A percentile compares a stretch with the other conserved stretches of the same genome.
phyloP scores from a whole-genome alignment of 1,140 invertebrate species.

The Zelostemma sp. region DNA sequence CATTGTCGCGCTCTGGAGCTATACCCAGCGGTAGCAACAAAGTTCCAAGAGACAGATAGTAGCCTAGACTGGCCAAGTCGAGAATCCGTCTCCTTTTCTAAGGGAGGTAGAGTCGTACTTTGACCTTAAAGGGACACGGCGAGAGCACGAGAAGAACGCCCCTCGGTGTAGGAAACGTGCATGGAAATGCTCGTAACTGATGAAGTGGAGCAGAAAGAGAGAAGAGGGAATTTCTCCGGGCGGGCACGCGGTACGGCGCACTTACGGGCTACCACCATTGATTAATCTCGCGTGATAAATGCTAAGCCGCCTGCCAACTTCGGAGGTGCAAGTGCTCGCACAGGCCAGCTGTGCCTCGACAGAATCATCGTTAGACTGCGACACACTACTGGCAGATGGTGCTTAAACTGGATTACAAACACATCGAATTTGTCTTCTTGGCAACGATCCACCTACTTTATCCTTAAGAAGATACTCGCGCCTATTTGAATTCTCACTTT shows the following conservation, averaged over 20 bases:
- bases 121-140: slow-evolving; percentile 22
- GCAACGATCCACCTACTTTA: slow-evolving; percentile 40
- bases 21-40: slow-evolving; percentile 30
- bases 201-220: slow-evolving; percentile 2
- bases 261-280: slow-evolving; percentile 23
- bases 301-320: slow-evolving; percentile 53
- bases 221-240: slow-evolving; percentile 21
- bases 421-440: slow-evolving; percentile 43
- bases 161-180: background rate
- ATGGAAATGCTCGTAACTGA: slow-evolving; percentile 1
- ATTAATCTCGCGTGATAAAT: slow-evolving; percentile 57
- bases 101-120: slow-evolving; percentile 23
- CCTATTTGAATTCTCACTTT: slow-evolving; percentile 37
- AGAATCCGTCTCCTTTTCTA: slow-evolving; percentile 39
- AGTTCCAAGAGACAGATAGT: slow-evolving; percentile 57
- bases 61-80: slow-evolving; percentile 50
- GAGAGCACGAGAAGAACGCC: slow-evolving; percentile 3
- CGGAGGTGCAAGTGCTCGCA: slow-evolving; percentile 39
- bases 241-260: slow-evolving; percentile 2
- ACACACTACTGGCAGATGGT: slow-evolving; percentile 36
- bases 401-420: slow-evolving; percentile 46
- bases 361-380: slow-evolving; percentile 43
- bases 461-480: slow-evolving; percentile 25
- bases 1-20: slow-evolving; percentile 25
- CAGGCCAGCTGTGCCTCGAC: slow-evolving; percentile 46